These are phyloP conservation scores for Synergus umbraculus DNA, from an alignment of 2,888 invertebrate genomes.

Conservation along the genomic window DNA sequence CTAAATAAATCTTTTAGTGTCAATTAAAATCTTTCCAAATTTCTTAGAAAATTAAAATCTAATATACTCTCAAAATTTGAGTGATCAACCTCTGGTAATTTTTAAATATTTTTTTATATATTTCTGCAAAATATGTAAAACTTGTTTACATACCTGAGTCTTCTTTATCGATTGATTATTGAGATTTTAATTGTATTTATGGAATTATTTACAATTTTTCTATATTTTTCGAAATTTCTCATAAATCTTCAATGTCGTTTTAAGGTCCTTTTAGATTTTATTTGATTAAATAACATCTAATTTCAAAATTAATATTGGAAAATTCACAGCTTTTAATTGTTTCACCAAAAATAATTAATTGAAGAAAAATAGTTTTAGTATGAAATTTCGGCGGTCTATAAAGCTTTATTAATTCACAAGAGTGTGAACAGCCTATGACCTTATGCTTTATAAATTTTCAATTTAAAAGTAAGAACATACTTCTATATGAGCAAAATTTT, in stretches of 20 bases:
- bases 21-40: not conserved
- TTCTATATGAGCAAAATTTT: constrained; percentile 2
- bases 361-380: not conserved
- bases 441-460: not conserved
- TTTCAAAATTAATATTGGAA: not conserved
- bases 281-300: not conserved
- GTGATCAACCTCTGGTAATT: not conserved
- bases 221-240: not conserved
- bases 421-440: constrained; percentile 63
- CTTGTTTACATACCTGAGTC: constrained; percentile 57
- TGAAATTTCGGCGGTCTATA: constrained; percentile 49
- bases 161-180: not conserved
- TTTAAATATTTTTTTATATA: constrained; percentile 10
- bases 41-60: too few species aligned
- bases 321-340: constrained; percentile 20
- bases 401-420: constrained; percentile 59
- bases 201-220: not conserved
- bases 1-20: too few species aligned
- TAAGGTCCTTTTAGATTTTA: not conserved
- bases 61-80: too few species aligned
- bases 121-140: constrained; percentile 59
- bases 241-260: not conserved
- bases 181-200: not conserved
- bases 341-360: not conserved
- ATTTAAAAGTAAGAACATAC: not conserved